phyloP scores from a whole-genome alignment of 2,797 vertebrate genomes.

The Paramormyrops hopkinsi region DNA sequence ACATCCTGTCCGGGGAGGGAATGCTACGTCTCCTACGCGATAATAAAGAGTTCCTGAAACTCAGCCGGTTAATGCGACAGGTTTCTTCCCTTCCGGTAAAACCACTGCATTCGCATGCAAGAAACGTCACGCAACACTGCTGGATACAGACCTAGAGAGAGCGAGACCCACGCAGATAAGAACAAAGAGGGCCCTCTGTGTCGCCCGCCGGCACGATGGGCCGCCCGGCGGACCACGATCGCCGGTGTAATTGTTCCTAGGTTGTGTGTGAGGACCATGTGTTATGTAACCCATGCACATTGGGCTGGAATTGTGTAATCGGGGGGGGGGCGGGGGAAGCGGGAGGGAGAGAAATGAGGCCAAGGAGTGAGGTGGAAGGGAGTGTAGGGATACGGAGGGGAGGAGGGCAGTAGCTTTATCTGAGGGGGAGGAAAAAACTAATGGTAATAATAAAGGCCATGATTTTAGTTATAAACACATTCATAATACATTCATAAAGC shows the following conservation, averaged over 20 bases:
- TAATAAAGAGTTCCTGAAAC: slow-evolving; percentile 54
- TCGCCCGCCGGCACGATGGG: background rate
- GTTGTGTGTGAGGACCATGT: background rate
- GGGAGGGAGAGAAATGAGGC: background rate
- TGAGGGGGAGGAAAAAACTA: background rate
- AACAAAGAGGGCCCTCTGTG: background rate
- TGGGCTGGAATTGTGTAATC: background rate
- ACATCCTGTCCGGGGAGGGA: slow-evolving; percentile 41
- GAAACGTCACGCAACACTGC: background rate
- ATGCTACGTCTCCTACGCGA: slow-evolving; percentile 53
- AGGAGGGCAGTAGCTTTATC: background rate
- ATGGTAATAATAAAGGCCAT: background rate
- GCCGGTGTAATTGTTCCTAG: background rate
- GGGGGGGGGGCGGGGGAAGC: background rate
- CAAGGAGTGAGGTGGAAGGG: background rate
- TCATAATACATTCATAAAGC: background rate
- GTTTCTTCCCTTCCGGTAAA: slow-evolving; percentile 25
- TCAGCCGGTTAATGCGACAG: slow-evolving; percentile 40
- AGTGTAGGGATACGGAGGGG: background rate
- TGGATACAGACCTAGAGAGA: background rate
- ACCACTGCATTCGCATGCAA: background rate
- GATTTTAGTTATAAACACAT: background rate
- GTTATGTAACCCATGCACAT: background rate
- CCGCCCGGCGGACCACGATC: background rate
- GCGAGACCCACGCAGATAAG: background rate